Percentiles rank a stretch among this genome's conserved stretches.
phyloP scores from a whole-genome alignment of 92 coral and sea anemone genomes.

The Zoanthus sansibaricus region DNA sequence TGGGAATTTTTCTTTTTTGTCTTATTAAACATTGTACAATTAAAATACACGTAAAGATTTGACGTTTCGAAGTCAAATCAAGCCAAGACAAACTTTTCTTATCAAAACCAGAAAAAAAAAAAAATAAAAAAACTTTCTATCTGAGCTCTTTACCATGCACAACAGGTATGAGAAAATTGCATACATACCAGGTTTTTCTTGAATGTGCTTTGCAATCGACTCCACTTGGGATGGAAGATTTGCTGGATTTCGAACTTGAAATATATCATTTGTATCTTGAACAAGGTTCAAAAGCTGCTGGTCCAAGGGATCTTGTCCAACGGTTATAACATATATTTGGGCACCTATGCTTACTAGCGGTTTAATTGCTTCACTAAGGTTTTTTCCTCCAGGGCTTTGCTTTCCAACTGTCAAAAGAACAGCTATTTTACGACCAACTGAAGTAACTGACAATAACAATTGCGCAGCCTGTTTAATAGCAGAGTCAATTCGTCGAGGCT shows the following conservation, averaged over 20 bases:
- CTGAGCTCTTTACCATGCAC: not conserved
- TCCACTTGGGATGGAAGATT: constrained; percentile 20
- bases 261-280: constrained; percentile 33
- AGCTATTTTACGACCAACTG: constrained; percentile 76
- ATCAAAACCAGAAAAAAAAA: too few species aligned
- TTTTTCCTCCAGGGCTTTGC: constrained; percentile 42
- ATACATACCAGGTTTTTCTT: constrained; percentile 24
- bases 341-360: constrained; percentile 75
- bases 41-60: not conserved
- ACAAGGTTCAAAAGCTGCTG: constrained; percentile 68
- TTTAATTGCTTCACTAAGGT: constrained; percentile 55
- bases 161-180: not conserved
- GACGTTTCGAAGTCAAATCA: too few species aligned
- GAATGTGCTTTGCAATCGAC: constrained; percentile 22
- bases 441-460: constrained; percentile 56
- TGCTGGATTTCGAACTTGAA: constrained; percentile 13
- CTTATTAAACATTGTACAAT: too few species aligned
- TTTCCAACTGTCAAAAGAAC: constrained; percentile 79
- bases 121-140: too few species aligned
- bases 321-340: constrained; percentile 69
- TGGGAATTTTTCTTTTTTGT: too few species aligned
- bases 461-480: constrained; percentile 69
- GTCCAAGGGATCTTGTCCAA: constrained; percentile 63
- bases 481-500: constrained; percentile 66
- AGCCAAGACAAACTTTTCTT: too few species aligned